Evolutionary conservation across 1,140 invertebrate species (phyloP).

Genomic region (Mylabris phalerata): DNA sequence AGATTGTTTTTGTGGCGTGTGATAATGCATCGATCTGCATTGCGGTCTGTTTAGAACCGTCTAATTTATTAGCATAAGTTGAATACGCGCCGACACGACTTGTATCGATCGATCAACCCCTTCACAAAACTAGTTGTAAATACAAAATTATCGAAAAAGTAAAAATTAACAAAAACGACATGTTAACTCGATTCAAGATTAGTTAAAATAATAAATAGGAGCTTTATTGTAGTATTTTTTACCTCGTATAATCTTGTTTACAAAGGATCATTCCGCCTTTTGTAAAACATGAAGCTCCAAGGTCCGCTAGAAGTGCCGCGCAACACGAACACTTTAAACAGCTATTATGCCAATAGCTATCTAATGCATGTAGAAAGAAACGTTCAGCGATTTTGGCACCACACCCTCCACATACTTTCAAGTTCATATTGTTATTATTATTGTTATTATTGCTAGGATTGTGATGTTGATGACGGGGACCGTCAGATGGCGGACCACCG

Average conservation of each 20-base stretch:
- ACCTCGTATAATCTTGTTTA: constrained; percentile 90
- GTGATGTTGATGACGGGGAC: constrained; percentile 43
- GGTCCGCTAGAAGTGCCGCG: constrained; percentile 75
- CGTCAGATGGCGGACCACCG: constrained; percentile 39
- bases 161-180: too few relatives aligned
- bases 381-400: constrained; percentile 79
- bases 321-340: constrained; percentile 91
- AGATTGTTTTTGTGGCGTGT: constrained; percentile 31
- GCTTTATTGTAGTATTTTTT: constrained; percentile 14
- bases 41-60: constrained; percentile 42
- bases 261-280: constrained; percentile 89
- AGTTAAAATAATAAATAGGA: too few relatives aligned
- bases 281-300: constrained; percentile 84
- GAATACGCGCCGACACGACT: constrained; percentile 40
- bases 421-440: constrained; percentile 52
- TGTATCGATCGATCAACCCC: constrained; percentile 36
- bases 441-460: constrained; percentile 48
- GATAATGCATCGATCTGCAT: constrained; percentile 41
- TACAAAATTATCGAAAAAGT: too few relatives aligned
- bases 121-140: not conserved
- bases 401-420: constrained; percentile 59
- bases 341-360: constrained; percentile 88
- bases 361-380: constrained; percentile 79
- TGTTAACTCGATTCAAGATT: too few relatives aligned
- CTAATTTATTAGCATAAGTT: constrained; percentile 46